Percentiles rank a stretch among this genome's conserved stretches.
phyloP scores from a whole-genome alignment of 2,888 invertebrate species.

The Eilema griseolum region DNA sequence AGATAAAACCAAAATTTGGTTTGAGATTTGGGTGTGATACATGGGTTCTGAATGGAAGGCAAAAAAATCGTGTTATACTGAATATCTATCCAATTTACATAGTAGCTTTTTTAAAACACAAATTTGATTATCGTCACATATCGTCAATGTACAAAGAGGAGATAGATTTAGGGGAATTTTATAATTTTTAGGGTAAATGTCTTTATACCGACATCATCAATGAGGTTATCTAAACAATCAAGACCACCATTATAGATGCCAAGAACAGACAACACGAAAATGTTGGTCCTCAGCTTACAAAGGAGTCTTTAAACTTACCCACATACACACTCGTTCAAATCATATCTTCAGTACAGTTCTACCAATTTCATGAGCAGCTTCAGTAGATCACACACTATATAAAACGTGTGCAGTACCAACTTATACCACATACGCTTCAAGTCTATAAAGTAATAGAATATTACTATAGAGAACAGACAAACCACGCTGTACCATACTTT shows the following conservation, averaged over 20 bases:
- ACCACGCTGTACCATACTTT: conserved; percentile 69
- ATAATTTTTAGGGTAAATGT: too few species aligned
- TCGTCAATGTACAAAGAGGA: too few species aligned
- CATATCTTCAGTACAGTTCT: conserved; percentile 72
- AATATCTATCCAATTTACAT: neutral
- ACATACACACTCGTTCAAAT: conserved; percentile 36
- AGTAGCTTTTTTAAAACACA: too few species aligned
- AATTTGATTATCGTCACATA: too few species aligned
- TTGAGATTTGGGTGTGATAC: neutral
- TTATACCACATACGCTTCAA: conserved; percentile 78
- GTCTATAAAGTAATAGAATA: conserved; percentile 72
- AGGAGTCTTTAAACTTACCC: conserved; percentile 51
- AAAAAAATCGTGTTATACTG: too few species aligned
- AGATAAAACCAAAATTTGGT: conserved; percentile 3
- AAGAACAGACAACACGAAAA: neutral
- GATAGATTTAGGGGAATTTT: too few species aligned
- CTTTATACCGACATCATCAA: too few species aligned
- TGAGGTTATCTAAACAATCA: neutral
- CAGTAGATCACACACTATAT: conserved; percentile 77
- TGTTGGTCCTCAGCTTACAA: neutral
- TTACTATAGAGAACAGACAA: conserved; percentile 61
- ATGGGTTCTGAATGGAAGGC: neutral
- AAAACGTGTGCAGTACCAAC: conserved; percentile 74
- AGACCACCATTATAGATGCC: too few species aligned
- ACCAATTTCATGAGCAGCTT: conserved; percentile 80